phyloP scores from a whole-genome alignment of 1,140 invertebrate genomes.

The Orius laevigatus region DNA sequence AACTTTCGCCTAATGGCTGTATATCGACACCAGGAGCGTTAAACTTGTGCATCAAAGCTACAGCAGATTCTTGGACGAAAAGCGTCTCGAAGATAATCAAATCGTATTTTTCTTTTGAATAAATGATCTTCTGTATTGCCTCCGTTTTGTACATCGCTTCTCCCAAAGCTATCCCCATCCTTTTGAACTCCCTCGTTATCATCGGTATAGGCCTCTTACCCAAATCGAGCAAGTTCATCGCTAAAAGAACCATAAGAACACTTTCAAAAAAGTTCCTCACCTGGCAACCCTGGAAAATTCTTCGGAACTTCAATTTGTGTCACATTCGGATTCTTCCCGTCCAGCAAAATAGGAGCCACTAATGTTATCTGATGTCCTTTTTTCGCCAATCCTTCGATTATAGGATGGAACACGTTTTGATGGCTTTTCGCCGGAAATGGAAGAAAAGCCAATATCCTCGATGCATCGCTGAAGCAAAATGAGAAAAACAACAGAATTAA shows the following conservation, averaged over 20 bases:
- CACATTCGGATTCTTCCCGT: too few relatives aligned
- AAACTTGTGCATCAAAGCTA: constrained; percentile 21
- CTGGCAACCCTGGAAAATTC: too few relatives aligned
- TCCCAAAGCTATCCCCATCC: too few relatives aligned
- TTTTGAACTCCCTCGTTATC: too few relatives aligned
- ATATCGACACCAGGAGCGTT: constrained; percentile 19
- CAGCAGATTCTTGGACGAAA: constrained; percentile 23
- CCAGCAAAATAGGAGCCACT: too few relatives aligned
- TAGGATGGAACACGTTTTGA: constrained; percentile 22
- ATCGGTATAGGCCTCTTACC: too few relatives aligned
- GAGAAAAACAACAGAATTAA: background rate
- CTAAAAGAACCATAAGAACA: too few relatives aligned
- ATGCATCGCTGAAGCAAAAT: background rate
- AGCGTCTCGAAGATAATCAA: constrained; percentile 21
- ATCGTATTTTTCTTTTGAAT: constrained; percentile 20
- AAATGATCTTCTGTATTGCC: background rate
- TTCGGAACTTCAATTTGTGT: too few relatives aligned
- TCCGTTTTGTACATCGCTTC: too few relatives aligned
- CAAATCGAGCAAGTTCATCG: too few relatives aligned
- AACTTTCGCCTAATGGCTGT: background rate
- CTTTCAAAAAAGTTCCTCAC: too few relatives aligned
- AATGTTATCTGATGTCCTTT: constrained; percentile 23
- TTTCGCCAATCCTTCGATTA: constrained; percentile 21
- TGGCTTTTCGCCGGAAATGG: constrained; percentile 22
- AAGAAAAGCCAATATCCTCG: constrained; percentile 20